phyloP scores from a whole-genome alignment of 2,888 invertebrate genomes.

The Lissonota sp. region DNA sequence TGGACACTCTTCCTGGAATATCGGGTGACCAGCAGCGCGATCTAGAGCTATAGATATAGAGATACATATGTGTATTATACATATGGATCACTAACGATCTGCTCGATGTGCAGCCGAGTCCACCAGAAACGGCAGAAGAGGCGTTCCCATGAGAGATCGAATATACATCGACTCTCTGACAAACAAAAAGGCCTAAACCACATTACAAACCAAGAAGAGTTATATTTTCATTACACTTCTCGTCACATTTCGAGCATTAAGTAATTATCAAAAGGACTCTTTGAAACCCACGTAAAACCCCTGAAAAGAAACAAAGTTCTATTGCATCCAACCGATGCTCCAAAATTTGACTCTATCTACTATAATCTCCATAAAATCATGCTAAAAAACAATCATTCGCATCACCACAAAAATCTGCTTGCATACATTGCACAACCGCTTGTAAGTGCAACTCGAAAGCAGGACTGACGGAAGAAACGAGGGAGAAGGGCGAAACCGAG shows the following conservation, averaged over 20 bases:
- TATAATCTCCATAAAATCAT: too few relatives aligned
- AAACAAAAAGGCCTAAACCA: too few relatives aligned
- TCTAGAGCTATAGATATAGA: not conserved
- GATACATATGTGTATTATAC: not conserved
- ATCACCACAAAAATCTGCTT: too few relatives aligned
- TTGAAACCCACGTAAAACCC: too few relatives aligned
- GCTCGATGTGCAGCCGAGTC: slow-evolving; percentile 28
- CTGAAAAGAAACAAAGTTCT: too few relatives aligned
- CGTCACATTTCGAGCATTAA: slow-evolving; percentile 42
- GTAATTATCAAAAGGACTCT: too few relatives aligned
- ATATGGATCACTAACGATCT: slow-evolving; percentile 55
- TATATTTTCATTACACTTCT: slow-evolving; percentile 10
- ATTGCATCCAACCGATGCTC: too few relatives aligned
- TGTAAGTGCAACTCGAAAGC: too few relatives aligned
- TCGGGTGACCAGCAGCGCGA: slow-evolving; percentile 53
- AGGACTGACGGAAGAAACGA: not conserved
- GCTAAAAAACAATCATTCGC: too few relatives aligned
- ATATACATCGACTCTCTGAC: not conserved
- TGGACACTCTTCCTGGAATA: slow-evolving; percentile 61
- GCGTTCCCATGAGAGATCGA: slow-evolving; percentile 65
- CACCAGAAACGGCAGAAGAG: slow-evolving; percentile 65
- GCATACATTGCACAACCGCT: too few relatives aligned
- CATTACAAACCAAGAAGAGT: not conserved
- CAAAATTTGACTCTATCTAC: too few relatives aligned
- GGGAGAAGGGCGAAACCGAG: slow-evolving; percentile 43